Evolutionary conservation across 2,797 vertebrate species (phyloP).

Genomic region (Geranospiza caerulescens): DNA sequence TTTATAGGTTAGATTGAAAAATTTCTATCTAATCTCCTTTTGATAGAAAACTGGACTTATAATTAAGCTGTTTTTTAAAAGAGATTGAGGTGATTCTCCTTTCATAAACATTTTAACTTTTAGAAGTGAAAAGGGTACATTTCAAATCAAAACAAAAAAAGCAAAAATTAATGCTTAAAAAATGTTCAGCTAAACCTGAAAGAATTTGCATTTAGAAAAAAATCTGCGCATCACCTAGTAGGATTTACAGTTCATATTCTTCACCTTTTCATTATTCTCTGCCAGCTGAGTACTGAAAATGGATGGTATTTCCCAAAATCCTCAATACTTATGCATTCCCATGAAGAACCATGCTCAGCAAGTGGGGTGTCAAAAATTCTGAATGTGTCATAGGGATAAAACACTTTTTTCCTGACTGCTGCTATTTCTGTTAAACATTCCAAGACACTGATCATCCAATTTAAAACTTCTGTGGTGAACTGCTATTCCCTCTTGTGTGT

Average conservation of each 20-base stretch:
- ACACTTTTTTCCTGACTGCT: not conserved
- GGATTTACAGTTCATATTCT: not conserved
- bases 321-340: not conserved
- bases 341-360: not conserved
- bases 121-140: not conserved
- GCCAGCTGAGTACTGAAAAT: not conserved
- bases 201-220: not conserved
- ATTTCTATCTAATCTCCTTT: not conserved
- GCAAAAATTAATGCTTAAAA: not conserved
- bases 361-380: not conserved
- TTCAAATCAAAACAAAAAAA: not conserved
- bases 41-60: not conserved
- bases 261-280: not conserved
- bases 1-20: not conserved
- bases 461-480: conserved; percentile 20
- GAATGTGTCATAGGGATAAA: not conserved
- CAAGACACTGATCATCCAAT: conserved; percentile 3
- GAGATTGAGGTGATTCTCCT: not conserved
- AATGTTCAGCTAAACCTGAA: not conserved
- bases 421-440: conserved; percentile 31
- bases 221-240: not conserved
- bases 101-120: not conserved
- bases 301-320: not conserved
- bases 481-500: conserved; percentile 15
- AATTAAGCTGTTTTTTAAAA: not conserved